Conservation (phyloP, 2,113 vertebrate species). For the Pterophyllum scalare region DNA sequence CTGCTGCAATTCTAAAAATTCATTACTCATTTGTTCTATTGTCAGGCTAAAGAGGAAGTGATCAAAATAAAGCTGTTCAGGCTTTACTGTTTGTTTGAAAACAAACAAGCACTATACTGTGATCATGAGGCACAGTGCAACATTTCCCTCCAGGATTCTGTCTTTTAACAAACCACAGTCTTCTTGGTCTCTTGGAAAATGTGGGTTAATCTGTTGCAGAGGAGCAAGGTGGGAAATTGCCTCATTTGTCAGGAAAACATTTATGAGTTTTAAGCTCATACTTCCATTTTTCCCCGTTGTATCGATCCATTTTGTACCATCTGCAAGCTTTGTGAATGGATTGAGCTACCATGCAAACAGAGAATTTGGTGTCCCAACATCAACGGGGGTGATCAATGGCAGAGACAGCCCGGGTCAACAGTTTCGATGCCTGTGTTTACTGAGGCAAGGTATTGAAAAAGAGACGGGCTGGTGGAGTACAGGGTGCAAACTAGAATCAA, state of each 20-base stretch:
- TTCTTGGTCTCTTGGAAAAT: not conserved
- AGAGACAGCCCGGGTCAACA: conserved; percentile 62
- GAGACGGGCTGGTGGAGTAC: conserved; percentile 41
- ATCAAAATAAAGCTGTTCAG: conserved; percentile 16
- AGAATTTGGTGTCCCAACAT: conserved; percentile 54
- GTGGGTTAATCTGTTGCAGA: not conserved
- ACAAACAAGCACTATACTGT: not conserved
- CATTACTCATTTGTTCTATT: conserved; percentile 28
- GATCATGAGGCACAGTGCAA: not conserved
- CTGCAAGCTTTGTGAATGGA: conserved; percentile 52
- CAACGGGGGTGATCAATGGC: conserved; percentile 67
- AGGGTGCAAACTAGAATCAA: conserved; percentile 68
- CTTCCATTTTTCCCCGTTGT: conserved; percentile 40
- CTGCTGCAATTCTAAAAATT: conserved; percentile 14
- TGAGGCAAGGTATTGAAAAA: conserved; percentile 66
- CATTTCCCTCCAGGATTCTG: not conserved
- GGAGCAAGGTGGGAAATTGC: not conserved
- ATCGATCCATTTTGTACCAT: conserved; percentile 61
- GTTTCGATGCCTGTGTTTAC: conserved; percentile 69
- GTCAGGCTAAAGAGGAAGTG: conserved; percentile 8
- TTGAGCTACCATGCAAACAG: conserved; percentile 53
- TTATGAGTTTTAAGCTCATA: conserved; percentile 49
- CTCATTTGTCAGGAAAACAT: conserved; percentile 30
- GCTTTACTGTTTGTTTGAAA: not conserved
- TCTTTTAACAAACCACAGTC: not conserved